Percentiles rank a stretch among this genome's conserved stretches.
These are phyloP conservation scores for Hemaris fuciformis DNA, from an alignment of 2,888 invertebrate species.

Conservation along the genomic window DNA sequence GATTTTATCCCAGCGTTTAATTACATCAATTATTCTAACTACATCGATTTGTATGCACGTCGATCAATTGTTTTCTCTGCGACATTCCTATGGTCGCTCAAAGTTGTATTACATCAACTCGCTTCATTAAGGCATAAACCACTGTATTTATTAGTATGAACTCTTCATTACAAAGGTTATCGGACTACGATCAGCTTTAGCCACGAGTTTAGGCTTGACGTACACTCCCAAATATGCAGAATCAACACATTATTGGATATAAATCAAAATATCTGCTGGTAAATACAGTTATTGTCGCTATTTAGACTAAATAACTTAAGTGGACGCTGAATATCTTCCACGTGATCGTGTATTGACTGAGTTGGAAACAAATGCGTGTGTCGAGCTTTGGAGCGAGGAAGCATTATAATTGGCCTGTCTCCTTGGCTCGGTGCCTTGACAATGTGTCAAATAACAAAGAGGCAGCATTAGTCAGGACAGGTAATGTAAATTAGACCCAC, in stretches of 20 bases:
- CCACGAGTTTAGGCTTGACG: background rate
- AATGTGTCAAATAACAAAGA: constrained; percentile 65
- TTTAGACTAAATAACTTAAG: background rate
- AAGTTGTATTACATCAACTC: constrained; percentile 11
- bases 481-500: constrained; percentile 61
- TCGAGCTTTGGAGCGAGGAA: constrained; percentile 21
- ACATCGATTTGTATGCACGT: constrained; percentile 24
- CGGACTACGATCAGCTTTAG: background rate
- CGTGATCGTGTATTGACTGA: background rate
- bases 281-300: background rate
- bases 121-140: background rate
- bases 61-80: constrained; percentile 33
- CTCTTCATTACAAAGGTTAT: constrained; percentile 8
- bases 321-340: background rate
- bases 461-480: constrained; percentile 50
- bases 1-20: constrained; percentile 7
- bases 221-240: background rate
- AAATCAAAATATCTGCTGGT: background rate
- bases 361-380: constrained; percentile 28
- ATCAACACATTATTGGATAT: background rate
- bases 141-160: background rate
- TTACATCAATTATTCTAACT: constrained; percentile 12
- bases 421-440: constrained; percentile 65
- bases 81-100: constrained; percentile 30
- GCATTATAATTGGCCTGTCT: constrained; percentile 49